Conservation (phyloP, 2,888 invertebrate species). For the Cerceris rybyensis region DNA sequence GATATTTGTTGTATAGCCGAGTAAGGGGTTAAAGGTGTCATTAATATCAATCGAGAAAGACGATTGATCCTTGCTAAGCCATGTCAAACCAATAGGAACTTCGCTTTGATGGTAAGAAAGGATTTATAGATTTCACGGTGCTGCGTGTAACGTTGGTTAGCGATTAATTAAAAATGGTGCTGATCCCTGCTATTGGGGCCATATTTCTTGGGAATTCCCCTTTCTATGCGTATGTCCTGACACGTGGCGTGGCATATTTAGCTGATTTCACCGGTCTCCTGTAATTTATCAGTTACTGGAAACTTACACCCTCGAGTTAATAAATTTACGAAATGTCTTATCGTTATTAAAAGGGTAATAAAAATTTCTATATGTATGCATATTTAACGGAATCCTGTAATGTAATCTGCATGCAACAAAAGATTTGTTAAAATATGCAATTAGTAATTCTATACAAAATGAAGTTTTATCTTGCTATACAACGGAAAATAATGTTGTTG, state of each 20-base stretch:
- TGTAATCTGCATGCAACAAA: background rate
- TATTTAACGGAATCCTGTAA: background rate
- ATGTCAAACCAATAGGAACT: constrained; percentile 47
- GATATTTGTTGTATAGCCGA: constrained; percentile 22
- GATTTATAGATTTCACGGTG: constrained; percentile 67
- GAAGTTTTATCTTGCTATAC: background rate
- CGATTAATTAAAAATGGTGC: constrained; percentile 62
- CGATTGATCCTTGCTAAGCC: constrained; percentile 61
- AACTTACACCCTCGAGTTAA: constrained; percentile 29
- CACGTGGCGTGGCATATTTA: constrained; percentile 70
- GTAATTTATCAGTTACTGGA: constrained; percentile 50
- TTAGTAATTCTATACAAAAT: background rate
- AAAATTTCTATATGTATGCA: background rate
- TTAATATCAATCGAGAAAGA: constrained; percentile 68
- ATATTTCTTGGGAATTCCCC: constrained; percentile 70
- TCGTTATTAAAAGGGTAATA: background rate
- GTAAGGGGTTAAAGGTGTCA: constrained; percentile 63
- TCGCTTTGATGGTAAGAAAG: constrained; percentile 56
- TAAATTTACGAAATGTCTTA: background rate
- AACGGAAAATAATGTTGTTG: background rate
- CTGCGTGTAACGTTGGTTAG: constrained; percentile 42
- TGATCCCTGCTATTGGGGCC: constrained; percentile 72
- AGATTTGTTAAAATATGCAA: background rate
- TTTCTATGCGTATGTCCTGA: constrained; percentile 51
- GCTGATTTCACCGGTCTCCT: constrained; percentile 56